Evolutionary conservation across 2,888 invertebrate species (phyloP).

Genomic region (Epicampocera succincta): DNA sequence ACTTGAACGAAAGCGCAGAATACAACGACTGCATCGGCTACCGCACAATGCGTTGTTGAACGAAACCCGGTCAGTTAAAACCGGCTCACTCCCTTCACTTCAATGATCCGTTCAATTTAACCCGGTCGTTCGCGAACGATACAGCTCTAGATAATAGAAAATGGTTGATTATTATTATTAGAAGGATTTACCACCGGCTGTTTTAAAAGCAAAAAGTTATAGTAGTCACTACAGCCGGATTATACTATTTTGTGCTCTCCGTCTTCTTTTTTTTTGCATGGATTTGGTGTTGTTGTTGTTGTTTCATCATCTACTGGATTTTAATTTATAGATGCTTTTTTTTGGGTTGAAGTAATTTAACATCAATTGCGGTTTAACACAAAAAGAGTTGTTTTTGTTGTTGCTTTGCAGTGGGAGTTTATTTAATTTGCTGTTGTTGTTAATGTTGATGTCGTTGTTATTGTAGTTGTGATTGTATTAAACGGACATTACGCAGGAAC

Average conservation of each 20-base stretch:
- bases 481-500: conserved; percentile 34
- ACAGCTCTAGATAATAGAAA: too few species aligned
- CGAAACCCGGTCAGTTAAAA: too few species aligned
- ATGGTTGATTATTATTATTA: too few species aligned
- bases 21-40: too few species aligned
- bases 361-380: conserved; percentile 58
- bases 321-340: conserved; percentile 39
- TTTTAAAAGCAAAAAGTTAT: neutral
- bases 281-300: neutral
- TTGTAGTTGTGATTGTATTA: conserved; percentile 5
- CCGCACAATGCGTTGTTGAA: too few species aligned
- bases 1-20: too few species aligned
- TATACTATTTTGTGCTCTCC: conserved; percentile 13
- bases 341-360: conserved; percentile 52
- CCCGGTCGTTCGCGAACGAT: too few species aligned
- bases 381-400: conserved; percentile 6
- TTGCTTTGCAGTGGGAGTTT: conserved; percentile 20
- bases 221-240: neutral
- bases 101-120: too few species aligned
- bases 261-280: conserved; percentile 12
- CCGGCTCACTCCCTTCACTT: too few species aligned
- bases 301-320: conserved; percentile 16
- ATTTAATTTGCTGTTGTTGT: conserved; percentile 24
- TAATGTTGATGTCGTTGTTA: neutral
- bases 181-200: too few species aligned